A percentile compares a stretch with the other conserved stretches of the same genome.
Evolutionary conservation across 2,888 invertebrate genomes (phyloP).

Genomic region (Bruchidius siliquastri): DNA sequence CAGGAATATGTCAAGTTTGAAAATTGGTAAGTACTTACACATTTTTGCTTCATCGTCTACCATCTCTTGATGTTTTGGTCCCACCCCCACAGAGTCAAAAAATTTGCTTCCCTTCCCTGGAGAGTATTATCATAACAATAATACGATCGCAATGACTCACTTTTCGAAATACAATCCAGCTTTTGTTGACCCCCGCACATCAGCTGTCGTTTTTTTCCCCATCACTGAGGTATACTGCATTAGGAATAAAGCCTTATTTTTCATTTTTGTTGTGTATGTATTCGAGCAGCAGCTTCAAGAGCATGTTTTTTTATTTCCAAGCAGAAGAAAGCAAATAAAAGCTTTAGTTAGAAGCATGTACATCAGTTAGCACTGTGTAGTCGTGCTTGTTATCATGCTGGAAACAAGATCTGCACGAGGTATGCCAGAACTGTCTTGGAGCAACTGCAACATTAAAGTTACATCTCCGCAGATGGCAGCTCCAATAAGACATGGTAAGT

Average conservation of each 20-base stretch:
- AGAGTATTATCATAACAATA: constrained; percentile 12
- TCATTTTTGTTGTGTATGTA: neutral
- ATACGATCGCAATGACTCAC: constrained; percentile 7
- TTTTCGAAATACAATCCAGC: neutral
- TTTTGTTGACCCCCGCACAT: neutral
- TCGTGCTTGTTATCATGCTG: constrained; percentile 59
- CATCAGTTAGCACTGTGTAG: constrained; percentile 38
- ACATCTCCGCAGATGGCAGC: constrained; percentile 46
- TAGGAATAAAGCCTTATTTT: neutral
- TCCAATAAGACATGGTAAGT: constrained; percentile 45
- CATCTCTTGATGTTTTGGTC: constrained; percentile 29
- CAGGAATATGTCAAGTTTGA: constrained; percentile 59
- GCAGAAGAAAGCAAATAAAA: neutral
- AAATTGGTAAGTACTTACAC: constrained; percentile 56
- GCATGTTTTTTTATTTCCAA: neutral
- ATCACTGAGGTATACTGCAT: neutral
- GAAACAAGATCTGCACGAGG: constrained; percentile 70
- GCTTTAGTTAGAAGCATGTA: constrained; percentile 41
- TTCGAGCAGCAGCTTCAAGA: neutral
- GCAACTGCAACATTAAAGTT: constrained; percentile 45
- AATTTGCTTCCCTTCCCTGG: constrained; percentile 17
- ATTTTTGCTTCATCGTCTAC: neutral
- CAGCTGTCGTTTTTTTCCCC: neutral
- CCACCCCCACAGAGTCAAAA: constrained; percentile 39
- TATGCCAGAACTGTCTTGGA: constrained; percentile 64